Percentiles rank a stretch among this genome's conserved stretches.
Conservation (phyloP, 2,797 vertebrate genomes). For the Acomys russatus region DNA sequence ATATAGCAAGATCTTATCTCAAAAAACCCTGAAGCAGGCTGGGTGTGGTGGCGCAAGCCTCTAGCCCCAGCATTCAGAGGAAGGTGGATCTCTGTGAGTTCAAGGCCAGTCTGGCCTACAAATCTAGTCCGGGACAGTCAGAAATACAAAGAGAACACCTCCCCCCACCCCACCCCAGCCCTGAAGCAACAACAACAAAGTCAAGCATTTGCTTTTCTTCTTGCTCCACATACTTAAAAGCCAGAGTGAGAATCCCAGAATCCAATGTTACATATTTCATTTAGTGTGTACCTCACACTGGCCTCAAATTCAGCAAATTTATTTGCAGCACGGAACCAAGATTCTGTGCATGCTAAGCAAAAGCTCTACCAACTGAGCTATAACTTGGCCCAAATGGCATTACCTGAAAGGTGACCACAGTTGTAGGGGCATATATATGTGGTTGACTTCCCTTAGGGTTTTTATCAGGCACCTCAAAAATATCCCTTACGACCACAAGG, state of each 20-base stretch:
- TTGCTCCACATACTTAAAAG: neutral
- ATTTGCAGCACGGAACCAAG: neutral
- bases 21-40: neutral
- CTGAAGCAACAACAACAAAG: neutral
- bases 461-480: slow-evolving; percentile 17
- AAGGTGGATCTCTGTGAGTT: too few species aligned
- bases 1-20: neutral
- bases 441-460: neutral
- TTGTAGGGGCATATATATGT: neutral
- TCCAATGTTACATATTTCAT: neutral
- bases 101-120: too few species aligned
- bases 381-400: neutral
- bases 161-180: too few species aligned
- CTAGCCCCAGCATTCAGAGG: too few species aligned
- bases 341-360: neutral
- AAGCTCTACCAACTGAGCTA: neutral
- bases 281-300: neutral
- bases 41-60: too few species aligned
- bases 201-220: neutral
- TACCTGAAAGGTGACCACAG: neutral
- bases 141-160: too few species aligned
- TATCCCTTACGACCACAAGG: slow-evolving; percentile 69
- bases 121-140: too few species aligned
- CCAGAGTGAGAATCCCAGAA: neutral
- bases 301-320: neutral